These are phyloP conservation scores for Todus mexicanus DNA, from an alignment of 2,797 vertebrate species.

Conservation along the genomic window DNA sequence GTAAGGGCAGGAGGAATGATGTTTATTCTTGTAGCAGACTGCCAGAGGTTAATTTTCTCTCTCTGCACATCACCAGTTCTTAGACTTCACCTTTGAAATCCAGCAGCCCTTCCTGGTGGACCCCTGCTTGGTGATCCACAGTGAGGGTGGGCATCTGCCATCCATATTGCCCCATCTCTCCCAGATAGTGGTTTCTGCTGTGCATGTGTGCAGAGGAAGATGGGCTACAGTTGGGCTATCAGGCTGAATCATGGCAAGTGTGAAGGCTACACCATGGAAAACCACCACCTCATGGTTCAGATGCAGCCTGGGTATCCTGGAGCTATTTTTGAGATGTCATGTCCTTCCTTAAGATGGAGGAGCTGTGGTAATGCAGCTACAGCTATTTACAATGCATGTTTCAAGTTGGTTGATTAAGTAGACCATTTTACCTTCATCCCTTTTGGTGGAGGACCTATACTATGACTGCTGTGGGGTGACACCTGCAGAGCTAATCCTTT, in stretches of 20 bases:
- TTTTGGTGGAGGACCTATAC: not conserved
- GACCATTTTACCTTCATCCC: not conserved
- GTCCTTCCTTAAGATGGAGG: not conserved
- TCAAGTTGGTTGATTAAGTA: not conserved
- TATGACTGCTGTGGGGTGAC: not conserved
- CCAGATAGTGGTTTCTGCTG: fast-evolving
- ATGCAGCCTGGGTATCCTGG: not conserved
- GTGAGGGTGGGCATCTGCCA: not conserved
- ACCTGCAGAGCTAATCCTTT: not conserved
- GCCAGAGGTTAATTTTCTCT: not conserved
- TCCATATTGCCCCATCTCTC: fast-evolving
- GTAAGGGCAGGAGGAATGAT: not conserved
- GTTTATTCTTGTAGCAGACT: not conserved
- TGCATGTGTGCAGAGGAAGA: not conserved
- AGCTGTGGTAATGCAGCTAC: fast-evolving
- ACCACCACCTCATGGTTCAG: not conserved
- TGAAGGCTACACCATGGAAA: not conserved
- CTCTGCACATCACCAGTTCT: not conserved
- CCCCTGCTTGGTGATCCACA: not conserved
- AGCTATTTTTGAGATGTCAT: not conserved
- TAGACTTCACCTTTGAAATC: not conserved
- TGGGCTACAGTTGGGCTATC: not conserved
- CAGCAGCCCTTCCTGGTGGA: not conserved
- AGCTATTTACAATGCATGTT: not conserved
- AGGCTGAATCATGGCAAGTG: not conserved